These are phyloP conservation scores for Hippolais icterina DNA, from an alignment of 2,113 vertebrate species.

Conservation along the genomic window DNA sequence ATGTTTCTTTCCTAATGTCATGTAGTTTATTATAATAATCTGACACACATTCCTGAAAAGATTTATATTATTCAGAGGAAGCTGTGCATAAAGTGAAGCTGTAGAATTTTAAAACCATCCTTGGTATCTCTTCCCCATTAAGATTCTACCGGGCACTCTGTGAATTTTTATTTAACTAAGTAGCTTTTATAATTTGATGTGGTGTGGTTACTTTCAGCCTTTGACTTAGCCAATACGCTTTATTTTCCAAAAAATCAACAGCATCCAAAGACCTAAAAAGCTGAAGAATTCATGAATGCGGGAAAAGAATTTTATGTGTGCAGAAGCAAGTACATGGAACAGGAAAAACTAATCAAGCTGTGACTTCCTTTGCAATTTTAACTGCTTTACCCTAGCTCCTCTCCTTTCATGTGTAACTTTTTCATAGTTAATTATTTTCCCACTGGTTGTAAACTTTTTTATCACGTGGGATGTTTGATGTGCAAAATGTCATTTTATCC, in stretches of 20 bases:
- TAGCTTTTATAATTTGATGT: not conserved
- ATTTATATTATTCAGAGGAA: not conserved
- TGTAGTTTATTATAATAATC: not conserved
- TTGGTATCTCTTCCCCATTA: not conserved
- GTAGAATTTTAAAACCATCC: not conserved
- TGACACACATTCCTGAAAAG: not conserved
- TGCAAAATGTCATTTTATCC: not conserved
- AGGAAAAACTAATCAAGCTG: not conserved
- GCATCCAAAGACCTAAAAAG: not conserved
- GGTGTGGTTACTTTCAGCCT: not conserved
- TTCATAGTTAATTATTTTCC: not conserved
- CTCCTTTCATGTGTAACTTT: not conserved
- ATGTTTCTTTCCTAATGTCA: not conserved
- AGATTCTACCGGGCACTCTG: not conserved
- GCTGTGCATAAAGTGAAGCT: not conserved
- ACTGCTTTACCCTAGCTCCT: not conserved
- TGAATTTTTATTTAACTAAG: not conserved
- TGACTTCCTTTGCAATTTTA: not conserved
- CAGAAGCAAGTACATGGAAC: not conserved
- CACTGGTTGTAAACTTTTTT: not conserved
- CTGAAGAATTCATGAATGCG: not conserved
- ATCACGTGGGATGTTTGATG: not conserved
- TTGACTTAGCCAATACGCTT: not conserved
- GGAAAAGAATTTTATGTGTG: not conserved
- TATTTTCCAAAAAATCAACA: not conserved